Evolutionary conservation across 2,888 invertebrate genomes (phyloP).

Genomic region (Nemurella pictetii): DNA sequence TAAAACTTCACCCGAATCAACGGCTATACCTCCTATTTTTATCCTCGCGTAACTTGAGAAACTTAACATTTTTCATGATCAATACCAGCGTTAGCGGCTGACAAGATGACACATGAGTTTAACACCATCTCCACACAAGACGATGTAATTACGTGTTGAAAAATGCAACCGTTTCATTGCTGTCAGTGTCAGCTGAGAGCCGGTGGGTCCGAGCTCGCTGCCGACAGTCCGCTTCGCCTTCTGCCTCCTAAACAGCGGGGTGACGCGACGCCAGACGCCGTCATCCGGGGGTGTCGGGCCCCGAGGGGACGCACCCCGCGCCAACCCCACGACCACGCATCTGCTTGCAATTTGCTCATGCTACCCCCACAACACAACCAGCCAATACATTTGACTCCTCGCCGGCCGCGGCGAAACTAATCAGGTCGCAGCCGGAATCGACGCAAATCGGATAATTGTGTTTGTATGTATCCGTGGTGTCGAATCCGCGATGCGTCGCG

Average conservation of each 20-base stretch:
- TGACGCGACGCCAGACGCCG: background rate
- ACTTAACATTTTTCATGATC: background rate
- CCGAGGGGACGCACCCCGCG: background rate
- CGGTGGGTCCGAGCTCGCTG: background rate
- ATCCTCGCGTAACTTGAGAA: background rate
- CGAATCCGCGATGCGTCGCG: background rate
- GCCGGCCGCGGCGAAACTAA: background rate
- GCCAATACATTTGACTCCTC: background rate
- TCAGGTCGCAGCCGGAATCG: background rate
- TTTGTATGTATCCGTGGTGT: background rate
- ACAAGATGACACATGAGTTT: background rate
- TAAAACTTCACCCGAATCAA: background rate
- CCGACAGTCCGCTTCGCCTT: background rate
- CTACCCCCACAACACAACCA: too few relatives aligned
- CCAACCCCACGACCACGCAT: background rate
- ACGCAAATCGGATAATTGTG: background rate
- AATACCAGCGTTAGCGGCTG: background rate
- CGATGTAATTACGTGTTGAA: background rate
- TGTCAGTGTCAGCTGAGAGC: background rate
- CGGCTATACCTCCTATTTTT: background rate
- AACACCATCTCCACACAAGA: background rate
- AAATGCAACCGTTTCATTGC: background rate
- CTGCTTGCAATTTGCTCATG: slow-evolving; percentile 1
- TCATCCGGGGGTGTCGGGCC: background rate
- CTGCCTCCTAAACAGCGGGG: background rate